These are phyloP conservation scores for Anoplolepis gracilipes DNA, from an alignment of 1,140 invertebrate genomes.

Conservation along the genomic window DNA sequence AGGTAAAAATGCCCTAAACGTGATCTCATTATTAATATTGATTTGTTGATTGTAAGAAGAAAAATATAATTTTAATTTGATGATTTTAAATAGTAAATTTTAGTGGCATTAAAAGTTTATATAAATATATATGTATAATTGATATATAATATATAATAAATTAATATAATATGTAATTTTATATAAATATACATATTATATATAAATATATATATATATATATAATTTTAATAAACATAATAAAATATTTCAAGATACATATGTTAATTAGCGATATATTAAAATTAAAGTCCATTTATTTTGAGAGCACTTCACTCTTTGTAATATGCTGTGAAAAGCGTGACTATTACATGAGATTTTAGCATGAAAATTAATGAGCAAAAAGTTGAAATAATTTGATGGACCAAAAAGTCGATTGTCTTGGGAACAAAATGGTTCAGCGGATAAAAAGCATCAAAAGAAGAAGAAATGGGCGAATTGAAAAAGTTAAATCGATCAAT, in stretches of 20 bases:
- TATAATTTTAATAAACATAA: constrained; percentile 14
- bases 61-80: background rate
- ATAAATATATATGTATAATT: background rate
- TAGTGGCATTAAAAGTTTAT: background rate
- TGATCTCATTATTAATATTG: no score
- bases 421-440: constrained; percentile 41
- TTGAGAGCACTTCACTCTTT: background rate
- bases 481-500: constrained; percentile 66
- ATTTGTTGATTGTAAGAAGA: background rate
- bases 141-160: constrained; percentile 16
- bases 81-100: background rate
- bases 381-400: constrained; percentile 32
- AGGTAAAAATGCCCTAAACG: background rate
- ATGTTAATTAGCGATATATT: background rate
- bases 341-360: background rate
- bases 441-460: constrained; percentile 2
- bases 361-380: constrained; percentile 19
- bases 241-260: background rate
- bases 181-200: no score
- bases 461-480: background rate
- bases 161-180: background rate
- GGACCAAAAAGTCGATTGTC: constrained; percentile 33
- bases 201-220: background rate
- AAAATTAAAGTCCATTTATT: constrained; percentile 4
- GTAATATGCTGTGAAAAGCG: background rate